phyloP scores from a whole-genome alignment of 1,140 invertebrate species.

The Coptotermes formosanus region DNA sequence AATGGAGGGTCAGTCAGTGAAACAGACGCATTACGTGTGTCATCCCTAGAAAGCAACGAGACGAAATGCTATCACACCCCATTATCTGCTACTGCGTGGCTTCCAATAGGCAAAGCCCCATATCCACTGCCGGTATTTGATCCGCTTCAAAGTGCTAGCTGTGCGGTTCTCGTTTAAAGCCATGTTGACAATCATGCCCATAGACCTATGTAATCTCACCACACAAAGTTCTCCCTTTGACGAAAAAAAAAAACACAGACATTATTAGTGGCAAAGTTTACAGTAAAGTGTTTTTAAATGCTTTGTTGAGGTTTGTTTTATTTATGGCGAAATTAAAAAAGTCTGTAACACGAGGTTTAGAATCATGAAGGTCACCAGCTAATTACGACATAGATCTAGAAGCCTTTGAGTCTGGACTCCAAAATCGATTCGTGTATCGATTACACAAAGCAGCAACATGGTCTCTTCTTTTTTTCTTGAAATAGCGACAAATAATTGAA shows the following conservation, averaged over 20 bases:
- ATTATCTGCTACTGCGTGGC: not conserved
- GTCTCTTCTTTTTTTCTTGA: too few species aligned
- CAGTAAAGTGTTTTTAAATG: not conserved
- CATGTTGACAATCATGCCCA: not conserved
- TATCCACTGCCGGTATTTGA: not conserved
- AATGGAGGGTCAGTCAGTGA: not conserved
- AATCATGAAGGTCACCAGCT: not conserved
- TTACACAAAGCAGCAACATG: not conserved
- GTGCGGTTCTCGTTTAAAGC: not conserved
- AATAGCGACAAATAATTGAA: too few species aligned
- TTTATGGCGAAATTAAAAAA: not conserved
- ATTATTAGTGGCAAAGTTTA: not conserved
- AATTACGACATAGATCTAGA: not conserved
- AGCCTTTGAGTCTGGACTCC: not conserved
- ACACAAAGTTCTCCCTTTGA: not conserved
- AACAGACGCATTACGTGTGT: not conserved
- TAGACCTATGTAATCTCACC: not conserved
- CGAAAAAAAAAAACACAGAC: not conserved
- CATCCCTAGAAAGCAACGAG: not conserved
- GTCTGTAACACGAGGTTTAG: not conserved
- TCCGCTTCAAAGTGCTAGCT: not conserved
- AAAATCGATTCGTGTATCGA: not conserved
- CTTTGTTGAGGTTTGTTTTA: not conserved
- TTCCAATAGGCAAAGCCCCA: not conserved
- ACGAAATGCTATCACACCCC: not conserved